A percentile compares a stretch with the other conserved stretches of the same genome.
Conservation (phyloP, 2,797 vertebrate genomes). For the Potorous gilbertii region DNA sequence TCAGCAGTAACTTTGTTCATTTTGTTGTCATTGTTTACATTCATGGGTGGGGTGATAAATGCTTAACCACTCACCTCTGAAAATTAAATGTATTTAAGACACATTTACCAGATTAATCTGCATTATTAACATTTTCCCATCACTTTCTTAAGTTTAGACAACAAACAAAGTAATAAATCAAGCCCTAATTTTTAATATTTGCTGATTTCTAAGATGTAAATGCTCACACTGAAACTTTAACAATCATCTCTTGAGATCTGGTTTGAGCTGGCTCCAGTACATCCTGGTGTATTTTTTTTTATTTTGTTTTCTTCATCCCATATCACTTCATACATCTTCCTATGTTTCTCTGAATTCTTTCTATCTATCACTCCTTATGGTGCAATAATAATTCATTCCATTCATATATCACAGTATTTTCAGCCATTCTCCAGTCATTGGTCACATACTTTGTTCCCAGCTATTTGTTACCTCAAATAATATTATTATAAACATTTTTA, state of each 20-base stretch:
- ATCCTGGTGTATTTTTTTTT: neutral
- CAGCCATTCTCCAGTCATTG: neutral
- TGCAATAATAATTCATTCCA: neutral
- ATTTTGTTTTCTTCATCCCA: neutral
- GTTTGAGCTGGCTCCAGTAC: neutral
- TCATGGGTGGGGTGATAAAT: neutral
- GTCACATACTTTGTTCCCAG: neutral
- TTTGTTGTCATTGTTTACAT: neutral
- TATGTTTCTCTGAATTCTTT: neutral
- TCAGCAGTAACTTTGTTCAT: neutral
- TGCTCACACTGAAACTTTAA: neutral
- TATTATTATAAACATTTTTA: neutral
- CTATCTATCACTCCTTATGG: neutral
- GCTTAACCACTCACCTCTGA: neutral
- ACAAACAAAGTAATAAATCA: neutral
- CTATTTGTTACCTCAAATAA: neutral
- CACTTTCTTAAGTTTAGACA: neutral
- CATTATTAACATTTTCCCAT: neutral
- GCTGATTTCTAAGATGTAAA: neutral
- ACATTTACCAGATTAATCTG: neutral
- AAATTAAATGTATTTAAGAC: neutral
- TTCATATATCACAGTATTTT: neutral
- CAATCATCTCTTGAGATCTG: neutral
- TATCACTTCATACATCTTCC: neutral
- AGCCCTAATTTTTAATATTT: neutral